A percentile compares a stretch with the other conserved stretches of the same genome.
Evolutionary conservation across 1,140 invertebrate genomes (phyloP).

Genomic region (Cephus cinctus): DNA sequence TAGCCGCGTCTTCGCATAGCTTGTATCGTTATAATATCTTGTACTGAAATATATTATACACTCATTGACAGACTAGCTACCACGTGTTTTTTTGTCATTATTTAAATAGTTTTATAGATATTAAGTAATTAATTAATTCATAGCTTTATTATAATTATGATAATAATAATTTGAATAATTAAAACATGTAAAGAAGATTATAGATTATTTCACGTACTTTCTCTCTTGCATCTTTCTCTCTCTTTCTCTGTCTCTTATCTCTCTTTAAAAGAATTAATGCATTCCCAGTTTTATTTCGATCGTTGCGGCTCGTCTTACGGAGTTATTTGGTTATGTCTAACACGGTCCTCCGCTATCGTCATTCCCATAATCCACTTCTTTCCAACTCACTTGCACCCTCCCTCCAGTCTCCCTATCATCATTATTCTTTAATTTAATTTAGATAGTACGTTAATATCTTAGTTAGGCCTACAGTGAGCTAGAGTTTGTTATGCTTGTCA

Average conservation of each 20-base stretch:
- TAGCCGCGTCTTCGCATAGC: too few relatives aligned
- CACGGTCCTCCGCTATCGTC: slow-evolving; percentile 14
- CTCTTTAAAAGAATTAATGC: too few relatives aligned
- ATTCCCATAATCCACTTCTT: slow-evolving; percentile 7
- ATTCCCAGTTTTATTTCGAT: slow-evolving; percentile 1
- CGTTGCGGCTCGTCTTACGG: slow-evolving; percentile 14
- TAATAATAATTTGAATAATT: slow-evolving; percentile 53
- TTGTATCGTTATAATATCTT: too few relatives aligned
- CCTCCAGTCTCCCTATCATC: slow-evolving; percentile 4
- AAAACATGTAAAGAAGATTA: slow-evolving; percentile 56
- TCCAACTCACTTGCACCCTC: slow-evolving; percentile 1
- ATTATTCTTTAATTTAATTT: slow-evolving; percentile 3
- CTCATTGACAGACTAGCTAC: slow-evolving; percentile 53
- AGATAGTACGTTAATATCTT: slow-evolving; percentile 18
- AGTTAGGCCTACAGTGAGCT: slow-evolving; percentile 54
- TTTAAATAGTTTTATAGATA: slow-evolving; percentile 53
- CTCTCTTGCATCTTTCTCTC: slow-evolving; percentile 20
- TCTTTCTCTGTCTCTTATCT: slow-evolving; percentile 15
- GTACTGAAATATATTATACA: slow-evolving; percentile 55
- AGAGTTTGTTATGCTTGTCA: slow-evolving; percentile 39
- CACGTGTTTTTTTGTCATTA: slow-evolving; percentile 39
- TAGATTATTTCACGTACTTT: slow-evolving; percentile 37
- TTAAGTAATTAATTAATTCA: slow-evolving; percentile 49
- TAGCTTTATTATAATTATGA: slow-evolving; percentile 51
- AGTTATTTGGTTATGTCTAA: slow-evolving; percentile 8